Percentiles rank a stretch among this genome's conserved stretches.
Evolutionary conservation across 1,140 invertebrate species (phyloP).

Genomic region (Euwallacea fornicatus): DNA sequence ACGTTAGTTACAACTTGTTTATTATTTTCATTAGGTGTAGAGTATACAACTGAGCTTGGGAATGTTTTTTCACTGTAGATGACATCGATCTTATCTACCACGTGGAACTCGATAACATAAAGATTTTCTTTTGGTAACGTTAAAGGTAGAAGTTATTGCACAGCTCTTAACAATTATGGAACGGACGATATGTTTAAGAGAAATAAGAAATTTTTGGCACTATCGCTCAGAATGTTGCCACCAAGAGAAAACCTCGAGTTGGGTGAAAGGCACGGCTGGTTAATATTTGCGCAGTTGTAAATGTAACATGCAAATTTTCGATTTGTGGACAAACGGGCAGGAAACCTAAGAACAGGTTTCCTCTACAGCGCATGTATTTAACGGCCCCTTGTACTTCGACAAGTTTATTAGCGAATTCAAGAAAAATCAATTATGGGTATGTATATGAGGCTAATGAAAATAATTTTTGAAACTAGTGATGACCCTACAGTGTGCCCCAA

Average conservation of each 20-base stretch:
- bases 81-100: neutral
- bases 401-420: too few species aligned
- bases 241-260: neutral
- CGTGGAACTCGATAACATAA: too few species aligned
- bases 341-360: too few species aligned
- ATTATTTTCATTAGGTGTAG: neutral
- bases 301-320: too few species aligned
- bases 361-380: too few species aligned
- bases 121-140: neutral
- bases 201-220: neutral
- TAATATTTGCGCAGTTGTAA: constrained; percentile 1
- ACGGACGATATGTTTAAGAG: neutral
- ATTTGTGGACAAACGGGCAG: too few species aligned
- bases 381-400: too few species aligned
- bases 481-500: too few species aligned
- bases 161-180: neutral
- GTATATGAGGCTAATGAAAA: too few species aligned
- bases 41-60: constrained; percentile 30
- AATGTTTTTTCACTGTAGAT: constrained; percentile 17
- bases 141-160: neutral
- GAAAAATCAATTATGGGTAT: too few species aligned
- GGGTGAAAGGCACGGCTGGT: constrained; percentile 5
- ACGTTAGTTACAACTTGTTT: too few species aligned
- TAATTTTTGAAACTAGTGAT: too few species aligned
- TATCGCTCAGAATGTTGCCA: neutral